These are phyloP conservation scores for Diadema setosum DNA, from an alignment of 35 echinoderm and acorn worm species.

Conservation along the genomic window DNA sequence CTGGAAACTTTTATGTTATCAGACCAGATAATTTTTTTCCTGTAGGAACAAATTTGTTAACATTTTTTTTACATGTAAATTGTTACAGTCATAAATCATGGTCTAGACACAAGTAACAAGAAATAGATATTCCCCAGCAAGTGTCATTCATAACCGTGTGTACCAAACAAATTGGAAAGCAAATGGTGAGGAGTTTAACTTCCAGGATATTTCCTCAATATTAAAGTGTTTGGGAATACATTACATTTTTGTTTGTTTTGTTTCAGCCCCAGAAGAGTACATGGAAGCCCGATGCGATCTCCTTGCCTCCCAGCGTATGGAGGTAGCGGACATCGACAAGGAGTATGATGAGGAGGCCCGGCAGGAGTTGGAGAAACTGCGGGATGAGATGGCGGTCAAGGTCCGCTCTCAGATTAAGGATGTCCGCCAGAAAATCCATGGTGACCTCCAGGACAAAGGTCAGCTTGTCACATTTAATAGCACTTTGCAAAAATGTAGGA, in stretches of 20 bases:
- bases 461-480: neutral
- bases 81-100: too few relatives aligned
- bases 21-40: too few relatives aligned
- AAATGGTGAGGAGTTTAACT: too few relatives aligned
- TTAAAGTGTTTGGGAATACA: too few relatives aligned
- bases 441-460: conserved; percentile 59
- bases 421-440: conserved; percentile 24
- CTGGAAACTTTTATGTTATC: too few relatives aligned
- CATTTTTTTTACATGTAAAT: too few relatives aligned
- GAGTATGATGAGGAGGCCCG: conserved; percentile 68
- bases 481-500: too few relatives aligned
- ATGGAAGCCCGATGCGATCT: conserved; percentile 55
- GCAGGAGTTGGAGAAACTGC: conserved; percentile 47
- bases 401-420: conserved; percentile 50
- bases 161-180: too few relatives aligned
- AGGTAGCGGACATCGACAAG: conserved; percentile 49
- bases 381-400: conserved; percentile 47
- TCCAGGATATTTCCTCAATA: too few relatives aligned
- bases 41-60: too few relatives aligned
- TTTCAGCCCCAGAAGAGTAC: conserved; percentile 67
- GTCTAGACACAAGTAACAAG: too few relatives aligned
- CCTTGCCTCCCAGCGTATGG: conserved; percentile 10
- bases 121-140: too few relatives aligned
- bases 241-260: neutral
- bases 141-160: neutral